Base-by-base conservation (phyloP, 2,888 invertebrate species). In the Coelopa pilipes region DNA sequence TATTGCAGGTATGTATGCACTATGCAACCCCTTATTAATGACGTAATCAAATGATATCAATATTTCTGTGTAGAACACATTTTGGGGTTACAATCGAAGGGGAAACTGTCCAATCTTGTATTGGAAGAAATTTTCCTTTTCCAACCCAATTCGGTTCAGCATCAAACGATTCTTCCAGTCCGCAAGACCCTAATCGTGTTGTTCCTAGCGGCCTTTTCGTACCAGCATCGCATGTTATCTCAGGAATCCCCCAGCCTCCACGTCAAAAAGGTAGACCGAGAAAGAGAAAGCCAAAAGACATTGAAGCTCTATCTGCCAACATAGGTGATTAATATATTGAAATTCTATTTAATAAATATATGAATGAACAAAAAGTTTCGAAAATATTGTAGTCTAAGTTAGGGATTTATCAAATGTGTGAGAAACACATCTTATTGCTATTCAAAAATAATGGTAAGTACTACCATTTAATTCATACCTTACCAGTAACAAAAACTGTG, bases 241-340 rank as follows among this genome's bases (percentile, higher is more conserved):
- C 91, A 88, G 84, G 91, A 88, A 86, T 90, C 88, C 88, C 88
- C 82, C 86, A 90, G 88, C 87, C 89, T 80, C 94, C 96, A 9
- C 90, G 96, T 81, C 96, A 96, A 88, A 97, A 97, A 90, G 97
- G 97, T 12, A 90, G 97, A 79, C 97, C 97, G 50, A 90, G 97
- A 85, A 97, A 97, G 89, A 91, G 96, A 90, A 97, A 97, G 88
- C 95, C 95, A 70, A 96, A 96, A 89, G 95, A 96, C 86, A 91
- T 95, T 81, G 95, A 95, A 84, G 91, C 93, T 75, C 93, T 95
- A 92, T 93, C 94, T 70, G 93, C 94, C 70, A 95, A 92, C 88
- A 91, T 95, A 88, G 95, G 95, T 95, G 88, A 92, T 93, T 88
- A 74, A 15, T 47, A 49, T 55, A 57, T 17, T 9, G 12, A 34